Percentiles rank a stretch among this genome's conserved stretches.
These are phyloP conservation scores for Hycleus phaleratus DNA, from an alignment of 1,140 invertebrate species.

Conservation along the genomic window DNA sequence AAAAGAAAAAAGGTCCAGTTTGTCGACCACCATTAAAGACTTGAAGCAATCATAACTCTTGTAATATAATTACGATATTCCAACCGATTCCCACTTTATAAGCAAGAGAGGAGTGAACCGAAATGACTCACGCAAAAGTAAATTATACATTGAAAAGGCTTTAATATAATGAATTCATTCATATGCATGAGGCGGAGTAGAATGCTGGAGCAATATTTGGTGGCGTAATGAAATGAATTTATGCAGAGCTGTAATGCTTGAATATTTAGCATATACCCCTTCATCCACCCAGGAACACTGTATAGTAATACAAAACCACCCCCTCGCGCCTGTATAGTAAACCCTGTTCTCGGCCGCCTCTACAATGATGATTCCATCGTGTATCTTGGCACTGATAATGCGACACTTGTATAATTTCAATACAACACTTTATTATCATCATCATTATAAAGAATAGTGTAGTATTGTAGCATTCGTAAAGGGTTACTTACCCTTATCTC, in stretches of 20 bases:
- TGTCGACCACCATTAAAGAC: neutral
- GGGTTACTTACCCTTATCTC: neutral
- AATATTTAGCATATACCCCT: constrained; percentile 50
- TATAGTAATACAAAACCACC: no score
- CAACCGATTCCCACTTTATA: constrained; percentile 31
- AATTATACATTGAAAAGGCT: constrained; percentile 60
- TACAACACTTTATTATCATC: neutral
- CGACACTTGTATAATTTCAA: constrained; percentile 7
- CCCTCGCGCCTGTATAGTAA: neutral
- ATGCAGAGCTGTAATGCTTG: constrained; percentile 56
- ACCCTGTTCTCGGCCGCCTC: no score
- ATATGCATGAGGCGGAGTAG: constrained; percentile 53
- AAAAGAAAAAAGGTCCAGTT: no score
- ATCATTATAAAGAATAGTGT: no score
- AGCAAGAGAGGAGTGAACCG: constrained; percentile 38
- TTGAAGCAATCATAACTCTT: constrained; percentile 31
- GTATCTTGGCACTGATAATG: neutral
- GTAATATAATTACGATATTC: constrained; percentile 40
- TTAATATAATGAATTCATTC: constrained; percentile 60
- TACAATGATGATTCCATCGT: no score
- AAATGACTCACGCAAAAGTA: constrained; percentile 60
- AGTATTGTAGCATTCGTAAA: no score
- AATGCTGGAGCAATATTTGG: constrained; percentile 54
- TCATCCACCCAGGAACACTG: constrained; percentile 32
- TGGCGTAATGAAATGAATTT: constrained; percentile 58